Evolutionary conservation across 2,797 vertebrate genomes (phyloP).

Genomic region (Mus spretus): DNA sequence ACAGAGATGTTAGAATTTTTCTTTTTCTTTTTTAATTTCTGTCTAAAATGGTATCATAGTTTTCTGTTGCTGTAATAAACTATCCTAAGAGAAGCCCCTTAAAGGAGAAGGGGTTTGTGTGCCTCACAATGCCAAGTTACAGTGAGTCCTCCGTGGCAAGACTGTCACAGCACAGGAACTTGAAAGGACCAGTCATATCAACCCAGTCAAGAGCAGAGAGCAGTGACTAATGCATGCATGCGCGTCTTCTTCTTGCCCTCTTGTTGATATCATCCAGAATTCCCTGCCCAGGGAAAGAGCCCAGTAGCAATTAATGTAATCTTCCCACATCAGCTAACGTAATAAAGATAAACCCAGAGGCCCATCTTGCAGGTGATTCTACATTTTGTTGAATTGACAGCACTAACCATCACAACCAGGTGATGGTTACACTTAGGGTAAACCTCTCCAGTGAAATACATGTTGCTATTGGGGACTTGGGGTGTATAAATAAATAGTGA

Average conservation of each 20-base stretch:
- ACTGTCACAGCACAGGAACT: background rate
- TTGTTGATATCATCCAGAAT: background rate
- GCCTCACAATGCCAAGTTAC: background rate
- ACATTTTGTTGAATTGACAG: background rate
- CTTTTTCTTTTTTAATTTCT: constrained; percentile 32
- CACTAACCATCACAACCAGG: background rate
- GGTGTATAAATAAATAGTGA: constrained; percentile 13
- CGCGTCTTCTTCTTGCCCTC: background rate
- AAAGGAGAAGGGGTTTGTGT: background rate
- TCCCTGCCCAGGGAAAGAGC: background rate
- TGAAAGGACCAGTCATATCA: background rate
- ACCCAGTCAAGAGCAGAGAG: background rate
- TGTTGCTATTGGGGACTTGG: background rate
- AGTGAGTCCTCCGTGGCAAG: background rate
- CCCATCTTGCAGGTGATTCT: background rate
- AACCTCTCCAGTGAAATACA: constrained; percentile 34
- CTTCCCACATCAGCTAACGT: background rate
- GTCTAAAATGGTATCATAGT: background rate
- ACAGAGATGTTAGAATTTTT: constrained; percentile 55
- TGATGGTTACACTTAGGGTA: constrained; percentile 13
- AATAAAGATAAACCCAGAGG: background rate
- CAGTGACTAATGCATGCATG: background rate
- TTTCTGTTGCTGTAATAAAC: background rate
- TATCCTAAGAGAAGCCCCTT: background rate
- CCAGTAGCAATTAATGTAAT: background rate